These are phyloP conservation scores for Asobara japonica DNA, from an alignment of 1,140 invertebrate genomes.

Conservation along the genomic window DNA sequence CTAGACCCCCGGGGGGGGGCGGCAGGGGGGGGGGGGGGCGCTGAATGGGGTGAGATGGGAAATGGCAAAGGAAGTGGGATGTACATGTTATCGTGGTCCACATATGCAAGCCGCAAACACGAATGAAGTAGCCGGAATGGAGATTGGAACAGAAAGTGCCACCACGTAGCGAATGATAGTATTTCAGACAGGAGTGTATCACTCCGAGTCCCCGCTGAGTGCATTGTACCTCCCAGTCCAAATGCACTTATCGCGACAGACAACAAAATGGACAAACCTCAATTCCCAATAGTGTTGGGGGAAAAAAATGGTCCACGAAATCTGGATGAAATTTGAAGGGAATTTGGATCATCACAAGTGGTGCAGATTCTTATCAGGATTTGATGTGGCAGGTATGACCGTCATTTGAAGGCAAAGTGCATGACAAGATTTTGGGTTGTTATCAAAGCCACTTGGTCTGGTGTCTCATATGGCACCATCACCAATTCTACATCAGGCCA, in stretches of 20 bases:
- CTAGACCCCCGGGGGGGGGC: not conserved
- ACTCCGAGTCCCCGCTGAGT: not conserved
- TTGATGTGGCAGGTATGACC: too few species aligned
- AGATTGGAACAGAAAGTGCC: not conserved
- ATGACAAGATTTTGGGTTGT: too few species aligned
- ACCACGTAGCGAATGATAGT: not conserved
- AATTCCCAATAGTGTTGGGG: not conserved
- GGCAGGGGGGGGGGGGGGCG: not conserved
- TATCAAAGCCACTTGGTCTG: too few species aligned
- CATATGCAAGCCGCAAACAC: conserved; percentile 15
- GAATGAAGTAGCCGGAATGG: conserved; percentile 12
- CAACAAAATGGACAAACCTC: not conserved
- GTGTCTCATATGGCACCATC: too few species aligned
- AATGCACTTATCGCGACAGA: not conserved
- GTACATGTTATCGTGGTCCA: not conserved
- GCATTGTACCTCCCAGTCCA: not conserved
- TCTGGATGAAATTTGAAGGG: too few species aligned
- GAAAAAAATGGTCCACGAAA: too few species aligned
- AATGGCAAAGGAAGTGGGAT: conserved; percentile 1
- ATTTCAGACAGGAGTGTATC: not conserved
- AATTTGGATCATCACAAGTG: too few species aligned
- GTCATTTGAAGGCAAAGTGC: too few species aligned
- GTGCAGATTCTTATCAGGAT: too few species aligned
- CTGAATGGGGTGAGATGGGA: not conserved
- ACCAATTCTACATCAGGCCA: too few species aligned